Evolutionary conservation across 1,140 invertebrate species (phyloP).

Genomic region (Tribolium madens): DNA sequence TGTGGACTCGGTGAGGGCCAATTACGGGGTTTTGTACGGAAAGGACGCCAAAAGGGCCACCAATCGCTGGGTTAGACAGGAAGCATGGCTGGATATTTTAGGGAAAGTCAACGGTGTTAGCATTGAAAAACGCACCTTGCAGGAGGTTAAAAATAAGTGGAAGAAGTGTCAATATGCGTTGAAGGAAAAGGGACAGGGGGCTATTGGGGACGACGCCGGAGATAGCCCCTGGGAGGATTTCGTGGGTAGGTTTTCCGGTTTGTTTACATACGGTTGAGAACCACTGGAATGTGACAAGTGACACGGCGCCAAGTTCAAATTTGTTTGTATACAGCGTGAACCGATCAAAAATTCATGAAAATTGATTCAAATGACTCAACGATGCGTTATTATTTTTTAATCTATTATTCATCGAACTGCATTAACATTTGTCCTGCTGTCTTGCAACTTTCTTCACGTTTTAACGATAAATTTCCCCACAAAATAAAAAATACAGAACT

Average conservation of each 20-base stretch:
- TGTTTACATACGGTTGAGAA: constrained; percentile 50
- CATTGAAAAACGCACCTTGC: constrained; percentile 55
- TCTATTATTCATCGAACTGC: too few relatives aligned
- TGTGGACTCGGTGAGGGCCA: constrained; percentile 48
- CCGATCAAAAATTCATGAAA: background rate
- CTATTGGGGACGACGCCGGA: background rate
- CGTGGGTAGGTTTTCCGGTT: constrained; percentile 47
- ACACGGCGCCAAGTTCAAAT: constrained; percentile 40
- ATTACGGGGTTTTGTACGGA: constrained; percentile 54
- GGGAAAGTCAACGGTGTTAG: constrained; percentile 55
- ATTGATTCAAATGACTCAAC: background rate
- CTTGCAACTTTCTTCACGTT: too few relatives aligned
- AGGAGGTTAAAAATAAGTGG: constrained; percentile 60
- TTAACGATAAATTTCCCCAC: too few relatives aligned
- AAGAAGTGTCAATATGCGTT: constrained; percentile 54
- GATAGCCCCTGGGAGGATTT: constrained; percentile 37
- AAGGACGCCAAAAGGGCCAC: constrained; percentile 50
- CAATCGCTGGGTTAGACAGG: constrained; percentile 51
- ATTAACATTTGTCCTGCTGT: too few relatives aligned
- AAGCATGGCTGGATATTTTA: constrained; percentile 54
- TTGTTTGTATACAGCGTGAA: constrained; percentile 29
- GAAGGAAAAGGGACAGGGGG: constrained; percentile 7
- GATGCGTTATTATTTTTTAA: too few relatives aligned
- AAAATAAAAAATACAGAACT: too few relatives aligned
- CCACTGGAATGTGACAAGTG: constrained; percentile 44